These are phyloP conservation scores for Ctena decussata DNA, from an alignment of 2,888 invertebrate genomes.

Conservation along the genomic window DNA sequence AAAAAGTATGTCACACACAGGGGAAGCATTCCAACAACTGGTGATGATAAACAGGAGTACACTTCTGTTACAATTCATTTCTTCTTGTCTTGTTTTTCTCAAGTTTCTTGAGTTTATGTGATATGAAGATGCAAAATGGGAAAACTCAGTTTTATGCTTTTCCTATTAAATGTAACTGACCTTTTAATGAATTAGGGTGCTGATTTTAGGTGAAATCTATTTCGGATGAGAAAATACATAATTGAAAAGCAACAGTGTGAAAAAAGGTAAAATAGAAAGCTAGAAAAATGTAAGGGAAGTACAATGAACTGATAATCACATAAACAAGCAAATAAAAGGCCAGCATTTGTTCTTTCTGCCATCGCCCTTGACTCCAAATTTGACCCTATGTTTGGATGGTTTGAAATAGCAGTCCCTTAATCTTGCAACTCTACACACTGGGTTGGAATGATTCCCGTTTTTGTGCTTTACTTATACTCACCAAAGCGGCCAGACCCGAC, in stretches of 20 bases:
- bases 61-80: no score
- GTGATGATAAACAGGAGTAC: no score
- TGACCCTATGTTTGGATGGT: not conserved
- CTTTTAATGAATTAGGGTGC: not conserved
- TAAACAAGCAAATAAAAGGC: constrained; percentile 14
- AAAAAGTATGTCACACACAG: constrained; percentile 2
- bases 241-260: not conserved
- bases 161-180: not conserved
- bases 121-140: no score
- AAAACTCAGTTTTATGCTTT: no score
- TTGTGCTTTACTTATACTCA: constrained; percentile 82
- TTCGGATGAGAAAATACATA: not conserved
- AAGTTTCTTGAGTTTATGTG: no score
- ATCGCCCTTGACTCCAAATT: constrained; percentile 59
- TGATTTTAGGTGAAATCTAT: not conserved
- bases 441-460: constrained; percentile 67
- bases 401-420: no score
- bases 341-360: constrained; percentile 19
- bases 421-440: no score
- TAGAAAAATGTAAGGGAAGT: not conserved
- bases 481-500: constrained; percentile 77
- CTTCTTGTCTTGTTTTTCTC: no score
- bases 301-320: not conserved
- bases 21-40: constrained; percentile 6
- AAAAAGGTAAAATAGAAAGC: not conserved